phyloP scores from a whole-genome alignment of 1,140 invertebrate species.

The Anoplophora glabripennis region DNA sequence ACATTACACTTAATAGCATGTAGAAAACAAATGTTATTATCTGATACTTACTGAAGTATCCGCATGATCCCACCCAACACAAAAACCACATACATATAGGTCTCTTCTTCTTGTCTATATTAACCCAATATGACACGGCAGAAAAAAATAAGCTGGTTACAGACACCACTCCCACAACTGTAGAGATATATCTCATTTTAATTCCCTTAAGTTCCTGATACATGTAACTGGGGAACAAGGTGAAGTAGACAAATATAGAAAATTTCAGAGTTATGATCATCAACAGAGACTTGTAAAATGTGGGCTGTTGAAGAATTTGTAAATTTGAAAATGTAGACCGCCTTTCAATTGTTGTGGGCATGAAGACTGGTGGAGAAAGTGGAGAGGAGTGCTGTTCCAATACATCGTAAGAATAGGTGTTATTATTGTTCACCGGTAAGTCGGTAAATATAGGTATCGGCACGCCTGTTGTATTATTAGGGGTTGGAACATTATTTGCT shows the following conservation, averaged over 20 bases:
- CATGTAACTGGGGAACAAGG: constrained; percentile 37
- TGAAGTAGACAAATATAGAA: constrained; percentile 39
- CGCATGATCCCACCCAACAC: constrained; percentile 36
- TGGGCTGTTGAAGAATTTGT: constrained; percentile 32
- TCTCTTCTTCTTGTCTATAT: constrained; percentile 32
- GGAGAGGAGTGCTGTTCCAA: constrained; percentile 13
- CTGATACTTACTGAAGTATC: constrained; percentile 37
- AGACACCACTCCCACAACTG: constrained; percentile 30
- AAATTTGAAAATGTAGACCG: constrained; percentile 10
- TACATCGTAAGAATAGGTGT: constrained; percentile 37
- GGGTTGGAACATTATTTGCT: constrained; percentile 1
- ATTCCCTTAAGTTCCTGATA: constrained; percentile 27
- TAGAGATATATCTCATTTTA: constrained; percentile 12
- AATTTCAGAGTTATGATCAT: constrained; percentile 39
- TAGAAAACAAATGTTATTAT: not conserved
- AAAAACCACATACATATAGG: constrained; percentile 32
- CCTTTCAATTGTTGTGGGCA: constrained; percentile 17
- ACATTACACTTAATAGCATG: no score
- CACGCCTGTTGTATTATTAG: constrained; percentile 17
- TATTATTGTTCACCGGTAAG: constrained; percentile 41
- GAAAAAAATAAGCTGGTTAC: constrained; percentile 28
- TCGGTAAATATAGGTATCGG: constrained; percentile 39
- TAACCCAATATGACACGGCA: constrained; percentile 29
- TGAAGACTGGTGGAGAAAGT: constrained; percentile 23
- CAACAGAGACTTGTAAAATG: constrained; percentile 43